Base-by-base conservation (phyloP, 2,113 vertebrate genomes). In the Panurus biarmicus region DNA sequence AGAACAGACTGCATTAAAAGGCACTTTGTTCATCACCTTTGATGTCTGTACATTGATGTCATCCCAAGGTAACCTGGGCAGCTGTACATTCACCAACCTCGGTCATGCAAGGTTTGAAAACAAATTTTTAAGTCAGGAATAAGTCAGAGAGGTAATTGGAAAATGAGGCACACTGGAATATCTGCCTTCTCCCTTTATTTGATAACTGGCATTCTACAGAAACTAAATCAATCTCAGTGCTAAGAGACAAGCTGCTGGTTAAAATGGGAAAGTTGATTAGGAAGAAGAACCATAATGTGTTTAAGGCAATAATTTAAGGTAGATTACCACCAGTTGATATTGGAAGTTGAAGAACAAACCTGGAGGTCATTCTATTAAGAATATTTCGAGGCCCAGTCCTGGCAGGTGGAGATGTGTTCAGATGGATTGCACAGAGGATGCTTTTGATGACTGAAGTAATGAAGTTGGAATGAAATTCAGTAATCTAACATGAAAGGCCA, bases 391-490 rank as follows among this genome's bases (percentile, higher is more conserved):
- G 81, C 57, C 31, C 40, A 20, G 36, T 50, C 58, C 72, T 76
- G 70, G 57, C 57, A 79, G 62, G 40, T 16, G 15, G 51, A 87
- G 58, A 40, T 61, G 18, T 26, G 33, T 28, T 76, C 0, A 0
- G 75, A 54, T 42, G 54, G 24, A 66, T 29, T 45, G 54, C 71
- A 82, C 25, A 56, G 61, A 40, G 67, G 64, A 58, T 83, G 38
- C n/a, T 76, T 96, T 92, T 83, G 75, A 77, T 83, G 79, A 62
- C 44, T 47, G 29, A 83, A 87, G 87, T 54, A 91, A 94, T 73
- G 20, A 90, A 93, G 61, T 11, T 66, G 67, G 71, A 86, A 51
- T 51, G 51, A 94, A 92, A 92, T 83, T 91, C 50, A 74, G 35
- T 31, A 88, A 83, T 84, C 67, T 76, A 77, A 88, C 85, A 90